Conservation (phyloP, 2,888 invertebrate species). For the Noctua pronuba region DNA sequence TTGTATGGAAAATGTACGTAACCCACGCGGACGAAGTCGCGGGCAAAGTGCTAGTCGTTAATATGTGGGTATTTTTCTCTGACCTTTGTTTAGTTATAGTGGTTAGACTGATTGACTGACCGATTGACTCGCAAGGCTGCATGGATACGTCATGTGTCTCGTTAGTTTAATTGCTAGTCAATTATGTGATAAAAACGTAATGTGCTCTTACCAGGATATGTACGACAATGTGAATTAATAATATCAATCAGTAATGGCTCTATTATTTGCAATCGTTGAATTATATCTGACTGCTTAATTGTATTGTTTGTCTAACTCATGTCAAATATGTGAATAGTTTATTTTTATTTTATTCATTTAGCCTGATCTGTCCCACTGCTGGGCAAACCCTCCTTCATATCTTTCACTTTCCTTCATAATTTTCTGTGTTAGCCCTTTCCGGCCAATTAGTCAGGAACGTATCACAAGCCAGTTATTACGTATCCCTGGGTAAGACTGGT, state of each 20-base stretch:
- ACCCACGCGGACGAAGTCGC: too few species aligned
- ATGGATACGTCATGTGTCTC: constrained; percentile 57
- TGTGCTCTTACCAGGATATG: constrained; percentile 56
- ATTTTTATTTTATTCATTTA: background rate
- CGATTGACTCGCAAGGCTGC: constrained; percentile 51
- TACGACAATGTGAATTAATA: constrained; percentile 13
- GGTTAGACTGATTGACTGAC: constrained; percentile 52
- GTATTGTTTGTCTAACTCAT: constrained; percentile 1
- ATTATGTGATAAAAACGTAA: constrained; percentile 54
- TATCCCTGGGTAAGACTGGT: too few species aligned
- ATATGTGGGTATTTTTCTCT: constrained; percentile 62
- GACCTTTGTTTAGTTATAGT: constrained; percentile 44
- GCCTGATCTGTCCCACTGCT: background rate
- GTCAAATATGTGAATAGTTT: background rate
- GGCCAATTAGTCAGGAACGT: too few species aligned
- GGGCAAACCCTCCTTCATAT: too few species aligned
- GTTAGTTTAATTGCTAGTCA: constrained; percentile 56
- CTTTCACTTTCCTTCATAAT: too few species aligned
- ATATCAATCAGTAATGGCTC: background rate
- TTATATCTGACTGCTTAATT: constrained; percentile 6
- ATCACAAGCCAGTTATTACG: too few species aligned
- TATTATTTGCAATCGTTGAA: constrained; percentile 12
- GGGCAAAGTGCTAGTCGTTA: too few species aligned
- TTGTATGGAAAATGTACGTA: too few species aligned
- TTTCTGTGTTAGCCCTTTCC: too few species aligned